Evolutionary conservation across 2,797 vertebrate genomes (phyloP).

Genomic region (Catharus ustulatus): DNA sequence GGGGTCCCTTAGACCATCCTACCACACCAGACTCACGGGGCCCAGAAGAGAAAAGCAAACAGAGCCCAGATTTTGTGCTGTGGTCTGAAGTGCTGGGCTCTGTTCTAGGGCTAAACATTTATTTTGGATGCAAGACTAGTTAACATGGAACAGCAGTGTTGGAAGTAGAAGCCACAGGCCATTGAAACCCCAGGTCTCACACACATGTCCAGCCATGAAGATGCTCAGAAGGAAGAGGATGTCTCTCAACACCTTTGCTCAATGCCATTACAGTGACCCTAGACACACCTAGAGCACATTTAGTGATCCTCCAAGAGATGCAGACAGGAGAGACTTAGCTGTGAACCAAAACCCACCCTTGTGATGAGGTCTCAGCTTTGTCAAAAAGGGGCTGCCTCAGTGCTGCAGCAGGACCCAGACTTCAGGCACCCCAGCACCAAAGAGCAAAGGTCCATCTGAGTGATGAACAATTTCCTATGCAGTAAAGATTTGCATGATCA

Average conservation of each 20-base stretch:
- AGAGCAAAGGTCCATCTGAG: neutral
- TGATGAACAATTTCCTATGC: neutral
- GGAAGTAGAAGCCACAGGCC: neutral
- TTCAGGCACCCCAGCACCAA: neutral
- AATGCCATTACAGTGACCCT: neutral
- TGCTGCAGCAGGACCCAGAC: neutral
- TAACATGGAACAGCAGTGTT: neutral
- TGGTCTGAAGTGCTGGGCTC: neutral
- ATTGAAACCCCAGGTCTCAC: neutral
- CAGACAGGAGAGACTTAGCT: neutral
- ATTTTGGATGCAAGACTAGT: neutral
- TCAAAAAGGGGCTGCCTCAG: neutral
- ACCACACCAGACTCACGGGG: neutral
- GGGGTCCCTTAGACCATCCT: neutral
- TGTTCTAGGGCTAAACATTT: neutral
- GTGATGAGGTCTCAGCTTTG: neutral
- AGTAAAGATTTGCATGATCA: neutral
- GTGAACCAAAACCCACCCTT: neutral
- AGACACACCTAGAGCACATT: neutral
- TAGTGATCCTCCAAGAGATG: neutral
- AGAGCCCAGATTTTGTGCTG: neutral
- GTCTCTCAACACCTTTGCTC: neutral
- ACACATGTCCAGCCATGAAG: neutral
- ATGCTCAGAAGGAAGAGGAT: neutral
- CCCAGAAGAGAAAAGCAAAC: neutral